phyloP scores from a whole-genome alignment of 1,140 invertebrate species.

The Homarus americanus region DNA sequence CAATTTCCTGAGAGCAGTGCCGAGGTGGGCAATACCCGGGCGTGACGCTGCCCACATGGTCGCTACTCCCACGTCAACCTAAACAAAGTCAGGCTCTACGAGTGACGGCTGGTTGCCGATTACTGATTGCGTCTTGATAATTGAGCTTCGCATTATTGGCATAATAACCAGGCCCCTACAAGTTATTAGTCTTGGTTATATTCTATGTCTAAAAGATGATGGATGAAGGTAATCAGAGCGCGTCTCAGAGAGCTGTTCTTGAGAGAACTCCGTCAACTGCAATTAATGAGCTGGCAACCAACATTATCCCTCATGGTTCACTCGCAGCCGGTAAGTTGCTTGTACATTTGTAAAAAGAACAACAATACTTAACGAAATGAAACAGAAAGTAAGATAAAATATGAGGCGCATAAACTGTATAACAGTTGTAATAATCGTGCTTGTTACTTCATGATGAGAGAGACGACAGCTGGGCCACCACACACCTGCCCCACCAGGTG shows the following conservation, averaged over 20 bases:
- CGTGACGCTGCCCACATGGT: not conserved
- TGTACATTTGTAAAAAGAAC: no score
- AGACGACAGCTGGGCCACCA: no score
- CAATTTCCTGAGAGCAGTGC: not conserved
- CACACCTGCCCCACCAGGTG: no score
- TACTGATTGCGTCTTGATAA: not conserved
- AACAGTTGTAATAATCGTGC: no score
- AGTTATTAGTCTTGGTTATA: not conserved
- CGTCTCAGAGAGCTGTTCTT: not conserved
- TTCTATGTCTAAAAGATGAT: constrained; percentile 1
- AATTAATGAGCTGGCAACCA: no score
- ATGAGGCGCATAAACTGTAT: no score
- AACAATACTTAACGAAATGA: no score
- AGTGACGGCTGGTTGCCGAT: not conserved
- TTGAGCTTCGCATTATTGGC: not conserved
- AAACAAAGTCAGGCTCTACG: not conserved
- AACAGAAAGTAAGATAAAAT: no score
- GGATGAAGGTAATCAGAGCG: not conserved
- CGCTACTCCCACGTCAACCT: not conserved
- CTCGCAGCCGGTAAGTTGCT: no score
- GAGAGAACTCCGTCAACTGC: no score
- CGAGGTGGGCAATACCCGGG: not conserved
- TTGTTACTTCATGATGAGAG: no score
- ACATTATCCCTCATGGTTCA: no score
- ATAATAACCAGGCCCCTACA: not conserved